These are phyloP conservation scores for Anguilla obscura DNA, from an alignment of 2,797 vertebrate genomes.

Conservation along the genomic window DNA sequence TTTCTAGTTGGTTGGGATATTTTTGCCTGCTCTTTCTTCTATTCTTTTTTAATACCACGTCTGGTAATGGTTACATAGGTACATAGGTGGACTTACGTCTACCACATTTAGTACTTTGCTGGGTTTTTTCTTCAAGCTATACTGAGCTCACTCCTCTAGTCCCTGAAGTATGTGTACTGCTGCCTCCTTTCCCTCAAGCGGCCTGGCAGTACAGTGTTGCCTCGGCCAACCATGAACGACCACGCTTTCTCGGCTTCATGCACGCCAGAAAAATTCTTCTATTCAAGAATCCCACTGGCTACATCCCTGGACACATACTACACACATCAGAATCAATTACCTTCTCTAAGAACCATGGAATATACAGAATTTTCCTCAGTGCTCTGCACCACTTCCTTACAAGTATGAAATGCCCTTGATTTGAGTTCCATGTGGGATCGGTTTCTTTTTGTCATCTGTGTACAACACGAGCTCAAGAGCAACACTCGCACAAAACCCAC, in stretches of 20 bases:
- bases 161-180: background rate
- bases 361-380: background rate
- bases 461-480: background rate
- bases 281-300: background rate
- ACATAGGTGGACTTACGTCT: background rate
- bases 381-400: background rate
- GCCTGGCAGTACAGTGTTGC: background rate
- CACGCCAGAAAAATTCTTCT: background rate
- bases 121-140: background rate
- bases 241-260: background rate
- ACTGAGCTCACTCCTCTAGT: background rate
- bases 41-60: background rate
- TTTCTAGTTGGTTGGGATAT: background rate
- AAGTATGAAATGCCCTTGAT: background rate
- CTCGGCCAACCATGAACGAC: background rate
- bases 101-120: background rate
- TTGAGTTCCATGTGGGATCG: background rate
- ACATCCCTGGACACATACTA: background rate
- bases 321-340: conserved; percentile 5
- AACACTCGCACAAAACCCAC: background rate
- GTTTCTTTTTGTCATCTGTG: conserved; percentile 17
- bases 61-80: background rate
- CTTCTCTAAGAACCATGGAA: conserved; percentile 1
- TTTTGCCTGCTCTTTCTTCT: background rate
- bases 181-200: background rate